Conservation (phyloP, 2,113 vertebrate species). For the Morphnarchus princeps region DNA sequence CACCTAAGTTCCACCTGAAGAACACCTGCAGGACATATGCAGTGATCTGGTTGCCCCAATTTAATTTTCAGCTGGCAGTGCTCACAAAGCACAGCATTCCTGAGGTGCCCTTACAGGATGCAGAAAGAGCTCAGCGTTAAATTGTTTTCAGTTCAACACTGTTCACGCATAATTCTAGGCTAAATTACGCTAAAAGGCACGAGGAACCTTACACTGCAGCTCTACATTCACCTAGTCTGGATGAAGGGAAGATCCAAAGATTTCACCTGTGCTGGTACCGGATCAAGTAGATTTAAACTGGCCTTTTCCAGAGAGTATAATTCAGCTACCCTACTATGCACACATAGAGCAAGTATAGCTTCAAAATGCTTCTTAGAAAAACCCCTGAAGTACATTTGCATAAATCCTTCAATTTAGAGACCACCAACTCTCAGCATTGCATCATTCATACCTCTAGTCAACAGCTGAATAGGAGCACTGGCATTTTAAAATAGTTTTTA, state of each 20-base stretch:
- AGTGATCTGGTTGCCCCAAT: not conserved
- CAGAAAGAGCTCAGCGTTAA: not conserved
- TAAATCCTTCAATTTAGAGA: not conserved
- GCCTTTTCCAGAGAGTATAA: not conserved
- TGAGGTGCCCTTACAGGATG: not conserved
- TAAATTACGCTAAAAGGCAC: not conserved
- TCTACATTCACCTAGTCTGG: not conserved
- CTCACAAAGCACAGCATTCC: not conserved
- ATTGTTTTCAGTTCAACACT: fast-evolving
- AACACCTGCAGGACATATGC: not conserved
- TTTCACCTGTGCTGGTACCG: not conserved
- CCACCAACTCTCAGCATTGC: not conserved
- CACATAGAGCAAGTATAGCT: fast-evolving
- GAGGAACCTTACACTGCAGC: not conserved
- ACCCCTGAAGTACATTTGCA: not conserved
- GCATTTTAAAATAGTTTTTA: not conserved
- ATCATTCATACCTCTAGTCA: not conserved
- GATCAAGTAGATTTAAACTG: not conserved
- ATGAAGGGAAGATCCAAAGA: not conserved
- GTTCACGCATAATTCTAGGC: fast-evolving
- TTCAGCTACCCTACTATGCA: not conserved
- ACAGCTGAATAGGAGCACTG: not conserved
- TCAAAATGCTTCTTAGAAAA: not conserved
- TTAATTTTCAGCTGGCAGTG: not conserved
- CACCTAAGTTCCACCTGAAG: not conserved